These are phyloP conservation scores for Sycobia sp. DNA, from an alignment of 1,140 invertebrate species.

Conservation along the genomic window DNA sequence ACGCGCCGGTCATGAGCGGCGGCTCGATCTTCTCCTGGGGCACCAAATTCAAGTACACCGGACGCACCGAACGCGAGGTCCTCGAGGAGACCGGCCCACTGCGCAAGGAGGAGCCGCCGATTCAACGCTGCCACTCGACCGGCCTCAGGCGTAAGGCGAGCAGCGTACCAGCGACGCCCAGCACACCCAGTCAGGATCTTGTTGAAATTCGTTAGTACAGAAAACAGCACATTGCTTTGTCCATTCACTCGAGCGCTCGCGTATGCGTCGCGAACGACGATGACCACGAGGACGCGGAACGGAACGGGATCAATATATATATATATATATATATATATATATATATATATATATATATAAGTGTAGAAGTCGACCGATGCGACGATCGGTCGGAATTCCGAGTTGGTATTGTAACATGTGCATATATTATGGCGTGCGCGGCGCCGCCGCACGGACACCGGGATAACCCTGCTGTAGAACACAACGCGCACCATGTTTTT, in stretches of 20 bases:
- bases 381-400: too few relatives aligned
- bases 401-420: too few relatives aligned
- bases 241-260: conserved; percentile 13
- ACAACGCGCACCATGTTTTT: too few relatives aligned
- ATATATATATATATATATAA: conserved; percentile 2
- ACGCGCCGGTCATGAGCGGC: conserved; percentile 86
- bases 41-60: conserved; percentile 90
- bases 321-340: background rate
- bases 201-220: conserved; percentile 59
- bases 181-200: conserved; percentile 69
- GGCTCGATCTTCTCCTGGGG: conserved; percentile 94
- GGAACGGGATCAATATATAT: background rate
- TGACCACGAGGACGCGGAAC: background rate
- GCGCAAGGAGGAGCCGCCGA: conserved; percentile 65
- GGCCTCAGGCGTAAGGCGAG: conserved; percentile 77
- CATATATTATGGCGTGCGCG: too few relatives aligned
- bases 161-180: conserved; percentile 84
- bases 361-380: too few relatives aligned
- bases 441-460: too few relatives aligned
- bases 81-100: conserved; percentile 71
- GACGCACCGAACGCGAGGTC: conserved; percentile 86
- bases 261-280: background rate
- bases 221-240: conserved; percentile 33
- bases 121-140: conserved; percentile 64
- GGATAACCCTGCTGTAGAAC: too few relatives aligned